Base-by-base conservation (phyloP, 2,888 invertebrate genomes). In the Corbicula japonica region DNA sequence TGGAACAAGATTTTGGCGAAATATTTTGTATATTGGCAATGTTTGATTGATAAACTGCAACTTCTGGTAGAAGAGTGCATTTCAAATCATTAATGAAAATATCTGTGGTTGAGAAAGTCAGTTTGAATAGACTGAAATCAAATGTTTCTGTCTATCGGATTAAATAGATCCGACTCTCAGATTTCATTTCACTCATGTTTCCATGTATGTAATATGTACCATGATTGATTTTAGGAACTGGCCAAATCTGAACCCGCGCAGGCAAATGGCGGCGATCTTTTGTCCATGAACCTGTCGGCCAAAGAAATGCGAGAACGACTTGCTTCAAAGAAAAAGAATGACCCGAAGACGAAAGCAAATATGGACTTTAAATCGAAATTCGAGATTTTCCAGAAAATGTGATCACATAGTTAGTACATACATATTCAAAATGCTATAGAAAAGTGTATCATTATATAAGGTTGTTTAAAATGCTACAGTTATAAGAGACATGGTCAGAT, bases 261-360 rank as follows among this genome's bases (percentile, higher is more conserved):
- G 56, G 80, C 84, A 65, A 85, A 85, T 30, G 86, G 84, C 15
- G 78, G 73, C 5, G 83, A 76, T 34, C 58, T 72, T 50, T 68
- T 83, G 50, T 65, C 69, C 35, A 70, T 79, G 79, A 78, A 78
- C 34, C 10, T 90, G 68, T 87, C 89, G 2, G 90, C 89, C 35
- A 87, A 87, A 41, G 88, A 90, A 80, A 88, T 89, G 88, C 78
- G 88, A 73, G 90, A 88, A 65, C 70, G 80, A 32, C 73, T 90
- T 21, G 84, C 84, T 52, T 58, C 79, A 2, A 86, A 86, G 73
- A 88, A 86, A 76, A 89, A 85, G 72, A 76, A 62, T 32, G 90
- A 90, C 71, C 88, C 89, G n/a, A 87, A 88, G 69, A 72, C 79
- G 41, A 80, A 76, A 71, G 61, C 76, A 28, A 74, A 76, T 28